These are phyloP conservation scores for Drosophila basisetae DNA, from an alignment of 2,888 invertebrate species.

Conservation along the genomic window DNA sequence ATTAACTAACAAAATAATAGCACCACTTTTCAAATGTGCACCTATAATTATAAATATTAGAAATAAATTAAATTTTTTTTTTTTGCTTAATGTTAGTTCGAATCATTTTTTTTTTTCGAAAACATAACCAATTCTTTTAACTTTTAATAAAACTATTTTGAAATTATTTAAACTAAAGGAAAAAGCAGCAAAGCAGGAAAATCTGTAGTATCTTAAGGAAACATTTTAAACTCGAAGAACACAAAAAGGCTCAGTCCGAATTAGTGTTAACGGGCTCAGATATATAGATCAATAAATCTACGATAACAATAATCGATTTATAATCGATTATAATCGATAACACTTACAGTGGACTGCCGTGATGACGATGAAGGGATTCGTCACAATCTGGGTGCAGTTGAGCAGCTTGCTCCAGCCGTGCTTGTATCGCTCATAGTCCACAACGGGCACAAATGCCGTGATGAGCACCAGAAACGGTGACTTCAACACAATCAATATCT, in stretches of 20 bases:
- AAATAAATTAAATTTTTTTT: no score
- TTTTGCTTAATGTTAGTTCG: no score
- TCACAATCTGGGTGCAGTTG: slow-evolving; percentile 70
- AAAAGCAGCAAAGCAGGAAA: no score
- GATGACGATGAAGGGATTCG: slow-evolving; percentile 54
- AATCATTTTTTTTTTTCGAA: no score
- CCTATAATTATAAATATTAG: background rate
- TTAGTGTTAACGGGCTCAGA: no score
- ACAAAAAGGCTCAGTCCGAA: no score
- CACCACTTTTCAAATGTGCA: background rate
- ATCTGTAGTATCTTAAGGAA: fast-evolving
- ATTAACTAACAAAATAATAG: background rate
- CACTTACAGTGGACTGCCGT: slow-evolving; percentile 53
- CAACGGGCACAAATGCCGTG: slow-evolving; percentile 62
- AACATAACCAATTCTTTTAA: no score
- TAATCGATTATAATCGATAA: background rate
- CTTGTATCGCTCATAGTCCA: slow-evolving; percentile 66
- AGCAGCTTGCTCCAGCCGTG: slow-evolving; percentile 82
- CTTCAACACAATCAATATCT: slow-evolving; percentile 25
- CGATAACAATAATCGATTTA: background rate
- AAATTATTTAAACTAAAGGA: no score
- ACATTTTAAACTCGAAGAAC: no score
- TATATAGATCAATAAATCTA: no score
- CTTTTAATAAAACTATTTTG: no score
- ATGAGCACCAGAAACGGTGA: slow-evolving; percentile 56